phyloP scores from a whole-genome alignment of 1,140 invertebrate species.

The Habropoda laboriosa region DNA sequence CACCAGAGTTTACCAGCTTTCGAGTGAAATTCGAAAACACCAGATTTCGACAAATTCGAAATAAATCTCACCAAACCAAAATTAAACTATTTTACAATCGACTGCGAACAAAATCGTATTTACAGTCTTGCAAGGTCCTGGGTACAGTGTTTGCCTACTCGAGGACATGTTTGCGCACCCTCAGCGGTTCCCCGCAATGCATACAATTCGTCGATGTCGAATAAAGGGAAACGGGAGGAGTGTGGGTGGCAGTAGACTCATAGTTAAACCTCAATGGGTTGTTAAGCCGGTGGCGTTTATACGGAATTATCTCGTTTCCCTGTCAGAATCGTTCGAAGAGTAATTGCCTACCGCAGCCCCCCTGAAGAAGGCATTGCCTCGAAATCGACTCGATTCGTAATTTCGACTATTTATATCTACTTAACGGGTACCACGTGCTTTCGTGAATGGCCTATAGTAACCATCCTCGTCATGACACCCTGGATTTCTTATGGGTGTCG shows the following conservation, averaged over 20 bases:
- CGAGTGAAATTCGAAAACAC: too few species aligned
- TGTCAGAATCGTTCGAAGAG: constrained; percentile 49
- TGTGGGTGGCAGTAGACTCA: neutral
- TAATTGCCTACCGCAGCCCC: constrained; percentile 61
- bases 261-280: constrained; percentile 47
- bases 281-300: constrained; percentile 63
- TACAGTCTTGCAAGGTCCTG: neutral
- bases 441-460: constrained; percentile 43
- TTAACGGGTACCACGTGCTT: constrained; percentile 52
- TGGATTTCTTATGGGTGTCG: neutral
- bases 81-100: neutral
- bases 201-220: constrained; percentile 1
- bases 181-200: neutral
- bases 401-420: constrained; percentile 53
- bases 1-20: too few species aligned
- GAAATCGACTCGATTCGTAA: constrained; percentile 29
- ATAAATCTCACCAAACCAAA: too few species aligned
- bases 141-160: neutral
- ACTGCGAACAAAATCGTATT: neutral
- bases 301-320: constrained; percentile 66
- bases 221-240: constrained; percentile 1
- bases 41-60: too few species aligned
- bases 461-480: neutral
- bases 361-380: neutral
- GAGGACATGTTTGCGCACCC: constrained; percentile 2